A percentile compares a stretch with the other conserved stretches of the same genome.
Evolutionary conservation across 2,797 vertebrate genomes (phyloP).

Genomic region (Sebastes kiyomatsui): DNA sequence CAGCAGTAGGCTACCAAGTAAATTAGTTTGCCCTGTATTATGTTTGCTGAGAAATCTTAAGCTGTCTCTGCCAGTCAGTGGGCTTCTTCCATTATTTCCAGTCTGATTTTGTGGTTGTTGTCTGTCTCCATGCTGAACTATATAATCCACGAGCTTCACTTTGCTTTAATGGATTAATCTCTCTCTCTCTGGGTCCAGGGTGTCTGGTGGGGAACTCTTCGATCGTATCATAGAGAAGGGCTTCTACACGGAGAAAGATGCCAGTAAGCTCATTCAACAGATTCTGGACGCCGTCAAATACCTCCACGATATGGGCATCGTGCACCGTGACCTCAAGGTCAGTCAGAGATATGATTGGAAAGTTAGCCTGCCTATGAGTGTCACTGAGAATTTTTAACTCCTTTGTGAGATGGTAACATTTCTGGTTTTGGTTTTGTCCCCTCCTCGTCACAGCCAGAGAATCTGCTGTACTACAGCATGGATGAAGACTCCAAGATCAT

Average conservation of each 20-base stretch:
- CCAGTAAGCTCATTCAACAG: conserved; percentile 96
- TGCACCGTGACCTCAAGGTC: conserved; percentile 98
- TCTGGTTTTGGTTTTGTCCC: background rate
- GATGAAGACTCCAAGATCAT: conserved; percentile 98
- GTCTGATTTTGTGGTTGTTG: background rate
- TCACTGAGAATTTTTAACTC: background rate
- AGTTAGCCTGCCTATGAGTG: background rate
- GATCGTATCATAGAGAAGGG: conserved; percentile 98
- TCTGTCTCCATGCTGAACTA: background rate
- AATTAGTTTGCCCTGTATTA: background rate
- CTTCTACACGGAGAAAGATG: conserved; percentile 97
- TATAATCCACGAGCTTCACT: background rate
- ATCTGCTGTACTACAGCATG: conserved; percentile 96
- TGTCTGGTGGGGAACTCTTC: conserved; percentile 96
- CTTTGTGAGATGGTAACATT: background rate
- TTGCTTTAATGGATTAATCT: background rate
- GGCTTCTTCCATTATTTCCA: background rate
- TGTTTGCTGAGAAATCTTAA: background rate
- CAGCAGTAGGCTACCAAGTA: background rate
- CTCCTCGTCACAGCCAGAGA: conserved; percentile 87
- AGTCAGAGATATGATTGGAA: background rate
- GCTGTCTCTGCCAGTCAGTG: no score
- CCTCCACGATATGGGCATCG: conserved; percentile 95
- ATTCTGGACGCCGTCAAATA: conserved; percentile 96
- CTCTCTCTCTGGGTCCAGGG: conserved; percentile 75